phyloP scores from a whole-genome alignment of 2,797 vertebrate genomes.

The Synaphobranchus kaupii region DNA sequence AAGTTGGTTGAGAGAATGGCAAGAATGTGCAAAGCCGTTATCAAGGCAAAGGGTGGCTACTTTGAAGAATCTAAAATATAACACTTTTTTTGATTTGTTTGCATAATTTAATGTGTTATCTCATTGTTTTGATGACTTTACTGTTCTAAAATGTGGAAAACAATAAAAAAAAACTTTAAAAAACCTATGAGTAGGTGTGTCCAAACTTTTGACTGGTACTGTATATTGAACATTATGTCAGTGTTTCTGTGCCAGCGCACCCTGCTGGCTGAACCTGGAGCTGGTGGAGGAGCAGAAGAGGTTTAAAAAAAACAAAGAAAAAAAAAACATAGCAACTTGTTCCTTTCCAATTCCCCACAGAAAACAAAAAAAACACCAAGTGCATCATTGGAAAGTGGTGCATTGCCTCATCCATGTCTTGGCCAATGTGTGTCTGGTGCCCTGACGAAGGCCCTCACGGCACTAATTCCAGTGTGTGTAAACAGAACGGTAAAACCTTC shows the following conservation, averaged over 20 bases:
- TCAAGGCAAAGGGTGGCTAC: too few species aligned
- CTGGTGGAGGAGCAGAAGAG: not conserved
- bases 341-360: too few species aligned
- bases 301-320: too few species aligned
- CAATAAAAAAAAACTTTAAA: too few species aligned
- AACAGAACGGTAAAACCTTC: not conserved
- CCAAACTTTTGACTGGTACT: not conserved
- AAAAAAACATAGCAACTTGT: not conserved
- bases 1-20: too few species aligned
- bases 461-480: not conserved
- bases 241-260: not conserved
- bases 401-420: not conserved
- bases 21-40: too few species aligned
- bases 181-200: too few species aligned
- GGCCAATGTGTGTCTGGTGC: not conserved
- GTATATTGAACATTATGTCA: not conserved
- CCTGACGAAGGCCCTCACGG: not conserved
- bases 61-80: too few species aligned
- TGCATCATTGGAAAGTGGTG: not conserved
- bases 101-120: too few species aligned
- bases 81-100: too few species aligned
- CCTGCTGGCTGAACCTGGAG: not conserved
- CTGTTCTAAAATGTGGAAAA: too few species aligned
- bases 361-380: not conserved
- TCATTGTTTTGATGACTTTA: too few species aligned